Conservation (phyloP, 2,888 invertebrate genomes). For the Rhodophaea formosa region DNA sequence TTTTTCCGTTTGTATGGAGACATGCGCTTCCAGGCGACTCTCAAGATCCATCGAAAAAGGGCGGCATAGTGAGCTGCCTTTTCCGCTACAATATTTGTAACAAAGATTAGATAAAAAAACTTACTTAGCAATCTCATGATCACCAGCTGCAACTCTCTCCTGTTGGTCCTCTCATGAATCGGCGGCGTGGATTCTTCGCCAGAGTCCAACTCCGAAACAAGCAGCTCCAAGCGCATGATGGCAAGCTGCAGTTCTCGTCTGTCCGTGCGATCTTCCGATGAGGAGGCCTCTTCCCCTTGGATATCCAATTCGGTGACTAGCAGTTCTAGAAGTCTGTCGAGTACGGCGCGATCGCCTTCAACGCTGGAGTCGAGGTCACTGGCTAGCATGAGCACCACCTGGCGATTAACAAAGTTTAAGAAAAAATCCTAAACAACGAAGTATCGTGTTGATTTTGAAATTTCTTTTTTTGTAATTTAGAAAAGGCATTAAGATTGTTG, state of each 20-base stretch:
- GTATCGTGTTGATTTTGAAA: too few species aligned
- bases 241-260: slow-evolving; percentile 93
- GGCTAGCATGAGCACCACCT: slow-evolving; percentile 93
- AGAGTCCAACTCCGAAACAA: slow-evolving; percentile 87
- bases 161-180: slow-evolving; percentile 84
- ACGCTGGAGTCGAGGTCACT: slow-evolving; percentile 93
- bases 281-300: slow-evolving; percentile 64
- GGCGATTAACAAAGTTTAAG: slow-evolving; percentile 16
- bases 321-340: slow-evolving; percentile 87
- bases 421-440: too few species aligned
- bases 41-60: too few species aligned
- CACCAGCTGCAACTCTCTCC: slow-evolving; percentile 92
- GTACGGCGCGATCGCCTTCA: slow-evolving; percentile 88
- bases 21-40: too few species aligned
- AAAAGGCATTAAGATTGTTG: too few species aligned
- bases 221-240: slow-evolving; percentile 87
- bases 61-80: too few species aligned
- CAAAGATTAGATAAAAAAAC: too few species aligned
- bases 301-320: slow-evolving; percentile 88
- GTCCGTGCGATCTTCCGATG: slow-evolving; percentile 82
- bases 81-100: too few species aligned
- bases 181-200: slow-evolving; percentile 67
- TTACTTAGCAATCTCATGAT: slow-evolving; percentile 92
- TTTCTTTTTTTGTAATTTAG: too few species aligned
- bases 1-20: too few species aligned